Base-by-base conservation (phyloP, 2,888 invertebrate species). In the Lasioglossum vierecki region DNA sequence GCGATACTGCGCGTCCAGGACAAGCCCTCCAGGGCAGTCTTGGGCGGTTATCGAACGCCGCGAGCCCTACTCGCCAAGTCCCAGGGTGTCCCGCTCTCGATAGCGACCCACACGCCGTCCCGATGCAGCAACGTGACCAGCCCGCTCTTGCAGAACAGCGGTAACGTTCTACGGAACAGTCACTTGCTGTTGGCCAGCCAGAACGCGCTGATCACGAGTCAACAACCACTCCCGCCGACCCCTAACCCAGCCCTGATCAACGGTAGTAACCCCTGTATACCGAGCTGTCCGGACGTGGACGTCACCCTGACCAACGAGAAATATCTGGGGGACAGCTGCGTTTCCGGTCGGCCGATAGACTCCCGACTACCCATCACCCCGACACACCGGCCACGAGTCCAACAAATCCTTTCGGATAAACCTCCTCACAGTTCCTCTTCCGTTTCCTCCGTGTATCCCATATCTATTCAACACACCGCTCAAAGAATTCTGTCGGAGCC, bases 41-140 rank as follows among this genome's bases (percentile, higher is more conserved):
- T 94, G 60, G 94, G 94, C 70, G 94, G 94, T 86, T 94, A 94
- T 81, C 92, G 94, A 68, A 94, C 94, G 41, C 93, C 94, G 2
- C 92, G 93, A 13, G 92, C 93, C 46, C 91, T 94, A 11, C 90
- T 93, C 46, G 93, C 93, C 79, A 93, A 93, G 82, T 93, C 93
- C 70, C 93, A 92, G 88, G 92, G 91, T 60, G 91, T 93, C 49
- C 91, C 93, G 46, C 88, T 92, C 39, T 89, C 93, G 80, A 93
- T 94, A 80, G 91, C 93, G 63, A 91, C 91, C 26, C 91, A 91
- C 85, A 82, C 91, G 76, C 80, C 88, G 57, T 70, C 83, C 35
- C 79, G 84, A n/a, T 68, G 84, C 72, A 57, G 46, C 71, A 41
- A 66, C 46, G 82, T 66, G 66, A 82, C 74, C 73, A 86, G 83